These are phyloP conservation scores for Clarias gariepinus DNA, from an alignment of 2,113 vertebrate species.

Conservation along the genomic window DNA sequence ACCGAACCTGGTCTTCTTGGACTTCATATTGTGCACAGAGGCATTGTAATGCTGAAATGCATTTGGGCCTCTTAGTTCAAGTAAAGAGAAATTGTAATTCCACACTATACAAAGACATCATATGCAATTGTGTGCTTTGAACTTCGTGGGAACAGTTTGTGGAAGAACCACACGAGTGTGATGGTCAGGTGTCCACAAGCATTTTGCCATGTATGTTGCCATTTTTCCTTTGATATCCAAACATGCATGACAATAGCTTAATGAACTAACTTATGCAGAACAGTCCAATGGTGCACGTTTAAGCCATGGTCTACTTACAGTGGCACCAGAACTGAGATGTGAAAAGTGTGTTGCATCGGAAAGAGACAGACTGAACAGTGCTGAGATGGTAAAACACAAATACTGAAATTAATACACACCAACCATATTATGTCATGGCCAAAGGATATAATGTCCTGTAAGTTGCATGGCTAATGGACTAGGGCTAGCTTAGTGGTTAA, in stretches of 20 bases:
- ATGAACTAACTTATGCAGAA: background rate
- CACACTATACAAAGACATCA: background rate
- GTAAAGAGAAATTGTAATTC: background rate
- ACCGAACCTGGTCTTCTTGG: background rate
- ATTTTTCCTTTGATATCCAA: background rate
- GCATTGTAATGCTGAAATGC: background rate
- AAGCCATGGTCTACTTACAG: background rate
- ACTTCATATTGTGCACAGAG: background rate
- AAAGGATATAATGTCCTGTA: background rate
- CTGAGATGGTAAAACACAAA: background rate
- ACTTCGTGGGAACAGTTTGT: background rate
- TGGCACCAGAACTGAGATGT: background rate
- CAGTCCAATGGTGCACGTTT: too few species aligned
- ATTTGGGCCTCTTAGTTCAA: background rate
- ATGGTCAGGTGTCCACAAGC: background rate
- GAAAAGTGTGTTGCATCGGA: background rate
- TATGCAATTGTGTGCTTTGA: background rate
- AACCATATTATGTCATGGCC: background rate
- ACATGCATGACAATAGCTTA: background rate
- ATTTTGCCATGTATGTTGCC: background rate
- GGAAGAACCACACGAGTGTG: background rate
- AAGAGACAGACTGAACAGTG: background rate
- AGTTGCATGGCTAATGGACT: background rate
- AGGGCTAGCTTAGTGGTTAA: too few species aligned
- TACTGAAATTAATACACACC: background rate